phyloP scores from a whole-genome alignment of 1,140 invertebrate genomes.

The Sarcophaga bullata region DNA sequence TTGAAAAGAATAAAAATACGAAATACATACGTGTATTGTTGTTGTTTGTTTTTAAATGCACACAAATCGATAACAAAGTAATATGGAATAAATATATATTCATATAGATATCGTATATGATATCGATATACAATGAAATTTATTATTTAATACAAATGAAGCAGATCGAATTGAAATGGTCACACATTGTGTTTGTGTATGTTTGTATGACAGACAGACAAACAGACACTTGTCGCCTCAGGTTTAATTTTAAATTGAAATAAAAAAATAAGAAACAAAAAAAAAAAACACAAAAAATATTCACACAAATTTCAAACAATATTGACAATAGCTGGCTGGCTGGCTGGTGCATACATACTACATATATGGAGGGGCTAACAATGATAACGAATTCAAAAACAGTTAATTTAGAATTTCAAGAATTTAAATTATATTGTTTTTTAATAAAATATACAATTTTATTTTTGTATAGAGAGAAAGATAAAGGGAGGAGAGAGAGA shows the following conservation, averaged over 20 bases:
- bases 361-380: background rate
- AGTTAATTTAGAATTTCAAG: slow-evolving; percentile 15
- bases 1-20: background rate
- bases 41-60: background rate
- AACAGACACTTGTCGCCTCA: slow-evolving; percentile 16
- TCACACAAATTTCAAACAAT: background rate
- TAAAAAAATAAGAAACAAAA: background rate
- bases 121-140: background rate
- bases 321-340: background rate
- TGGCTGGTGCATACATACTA: too few species aligned
- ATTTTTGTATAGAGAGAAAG: too few species aligned
- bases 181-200: background rate
- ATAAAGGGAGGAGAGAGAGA: too few species aligned
- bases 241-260: background rate
- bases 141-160: slow-evolving; percentile 17
- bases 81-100: background rate
- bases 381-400: background rate
- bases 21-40: background rate
- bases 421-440: background rate
- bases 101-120: too few species aligned
- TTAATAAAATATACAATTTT: too few species aligned
- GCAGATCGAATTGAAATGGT: background rate
- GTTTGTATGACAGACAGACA: background rate
- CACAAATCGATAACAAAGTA: slow-evolving; percentile 12
- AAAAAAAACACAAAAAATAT: background rate